These are phyloP conservation scores for Nysson spinosus DNA, from an alignment of 2,888 invertebrate genomes.

Conservation along the genomic window DNA sequence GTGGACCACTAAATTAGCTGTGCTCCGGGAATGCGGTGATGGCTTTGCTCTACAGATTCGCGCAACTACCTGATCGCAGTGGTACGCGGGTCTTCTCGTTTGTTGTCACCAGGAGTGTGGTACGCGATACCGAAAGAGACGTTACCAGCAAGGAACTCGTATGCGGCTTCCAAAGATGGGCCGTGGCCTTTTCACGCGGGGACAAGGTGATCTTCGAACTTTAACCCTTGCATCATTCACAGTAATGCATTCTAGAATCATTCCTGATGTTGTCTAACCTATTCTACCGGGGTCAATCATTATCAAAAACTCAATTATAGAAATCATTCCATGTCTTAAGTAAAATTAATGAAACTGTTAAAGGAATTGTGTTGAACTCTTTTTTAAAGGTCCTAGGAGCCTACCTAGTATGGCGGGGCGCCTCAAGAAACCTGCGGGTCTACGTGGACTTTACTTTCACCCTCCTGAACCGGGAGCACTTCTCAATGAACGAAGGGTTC, in stretches of 20 bases:
- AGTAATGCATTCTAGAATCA: too few relatives aligned
- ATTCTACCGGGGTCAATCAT: too few relatives aligned
- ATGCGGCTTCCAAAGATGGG: slow-evolving; percentile 90
- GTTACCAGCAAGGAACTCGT: slow-evolving; percentile 90
- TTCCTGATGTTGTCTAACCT: too few relatives aligned
- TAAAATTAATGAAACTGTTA: too few relatives aligned
- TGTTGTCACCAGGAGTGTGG: slow-evolving; percentile 87
- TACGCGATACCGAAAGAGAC: slow-evolving; percentile 87
- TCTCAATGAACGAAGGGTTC: slow-evolving; percentile 89
- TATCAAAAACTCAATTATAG: too few relatives aligned
- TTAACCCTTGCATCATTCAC: neutral
- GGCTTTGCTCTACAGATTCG: slow-evolving; percentile 89
- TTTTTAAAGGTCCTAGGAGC: slow-evolving; percentile 85
- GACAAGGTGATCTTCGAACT: slow-evolving; percentile 81
- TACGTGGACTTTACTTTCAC: slow-evolving; percentile 90
- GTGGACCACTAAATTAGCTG: slow-evolving; percentile 44
- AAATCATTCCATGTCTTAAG: too few relatives aligned
- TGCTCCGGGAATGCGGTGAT: slow-evolving; percentile 79
- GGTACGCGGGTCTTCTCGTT: slow-evolving; percentile 92
- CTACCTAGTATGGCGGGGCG: slow-evolving; percentile 87
- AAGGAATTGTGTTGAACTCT: too few relatives aligned
- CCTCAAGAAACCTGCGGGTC: slow-evolving; percentile 86
- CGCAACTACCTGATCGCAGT: slow-evolving; percentile 88
- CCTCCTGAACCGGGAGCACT: slow-evolving; percentile 88
- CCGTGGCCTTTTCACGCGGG: slow-evolving; percentile 86